A percentile compares a stretch with the other conserved stretches of the same genome.
These are phyloP conservation scores for Sphenodon punctatus DNA, from an alignment of 2,797 vertebrate genomes.

Conservation along the genomic window DNA sequence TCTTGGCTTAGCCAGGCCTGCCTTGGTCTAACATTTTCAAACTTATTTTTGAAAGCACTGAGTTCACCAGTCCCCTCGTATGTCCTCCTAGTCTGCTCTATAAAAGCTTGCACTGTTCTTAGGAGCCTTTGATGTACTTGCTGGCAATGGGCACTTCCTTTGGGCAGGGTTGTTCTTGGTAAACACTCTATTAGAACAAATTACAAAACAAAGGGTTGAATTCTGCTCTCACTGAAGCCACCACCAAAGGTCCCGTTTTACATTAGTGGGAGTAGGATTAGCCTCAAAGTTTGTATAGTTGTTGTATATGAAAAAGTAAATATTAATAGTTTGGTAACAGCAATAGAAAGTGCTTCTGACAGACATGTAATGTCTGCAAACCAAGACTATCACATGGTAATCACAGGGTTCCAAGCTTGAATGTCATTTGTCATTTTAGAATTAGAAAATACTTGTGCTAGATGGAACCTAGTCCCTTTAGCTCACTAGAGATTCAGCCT, in stretches of 20 bases:
- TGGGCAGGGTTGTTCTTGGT: neutral
- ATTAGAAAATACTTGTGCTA: neutral
- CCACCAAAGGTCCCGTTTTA: neutral
- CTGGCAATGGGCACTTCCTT: neutral
- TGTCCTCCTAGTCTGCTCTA: neutral
- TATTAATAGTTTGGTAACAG: too few species aligned
- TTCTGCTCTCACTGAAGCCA: neutral
- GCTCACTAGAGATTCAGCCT: neutral
- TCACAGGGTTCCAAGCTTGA: neutral
- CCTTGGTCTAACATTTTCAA: neutral
- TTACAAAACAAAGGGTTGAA: neutral
- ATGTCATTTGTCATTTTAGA: neutral
- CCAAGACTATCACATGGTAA: too few species aligned
- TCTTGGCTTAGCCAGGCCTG: neutral
- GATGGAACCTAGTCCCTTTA: neutral
- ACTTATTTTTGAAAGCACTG: neutral
- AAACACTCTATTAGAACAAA: neutral
- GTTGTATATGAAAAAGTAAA: too few species aligned
- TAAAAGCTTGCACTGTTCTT: neutral
- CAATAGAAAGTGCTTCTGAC: too few species aligned
- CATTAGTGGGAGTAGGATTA: neutral
- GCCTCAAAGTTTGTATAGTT: neutral
- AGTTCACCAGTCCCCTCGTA: neutral
- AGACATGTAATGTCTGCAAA: too few species aligned
- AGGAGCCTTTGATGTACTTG: neutral